Evolutionary conservation across 37 sponge, comb jelly and placozoan genomes (phyloP).

Genomic region (Beroe forskalii): DNA sequence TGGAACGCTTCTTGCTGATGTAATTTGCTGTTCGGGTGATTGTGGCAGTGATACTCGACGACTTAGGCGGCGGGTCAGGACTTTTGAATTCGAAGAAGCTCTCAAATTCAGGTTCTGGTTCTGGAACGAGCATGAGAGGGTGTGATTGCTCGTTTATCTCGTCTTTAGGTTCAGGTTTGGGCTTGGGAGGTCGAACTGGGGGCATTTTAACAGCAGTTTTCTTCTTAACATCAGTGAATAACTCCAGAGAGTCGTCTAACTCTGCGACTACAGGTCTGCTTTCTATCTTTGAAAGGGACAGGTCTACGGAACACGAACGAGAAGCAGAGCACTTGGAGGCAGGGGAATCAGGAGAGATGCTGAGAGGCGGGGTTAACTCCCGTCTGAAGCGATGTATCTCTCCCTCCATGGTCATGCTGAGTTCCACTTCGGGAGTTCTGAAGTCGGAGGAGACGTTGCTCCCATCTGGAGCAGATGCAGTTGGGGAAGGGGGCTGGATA

Average conservation of each 20-base stretch:
- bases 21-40: background rate
- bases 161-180: background rate
- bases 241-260: conserved; percentile 37
- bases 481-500: background rate
- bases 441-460: background rate
- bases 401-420: background rate
- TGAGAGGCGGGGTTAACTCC: background rate
- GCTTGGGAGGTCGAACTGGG: conserved; percentile 5
- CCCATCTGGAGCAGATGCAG: background rate
- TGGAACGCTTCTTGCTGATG: background rate
- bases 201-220: background rate
- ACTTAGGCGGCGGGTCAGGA: background rate
- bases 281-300: background rate
- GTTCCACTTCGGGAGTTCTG: background rate
- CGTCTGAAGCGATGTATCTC: background rate
- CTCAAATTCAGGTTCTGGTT: conserved; percentile 22
- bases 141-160: background rate
- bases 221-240: conserved; percentile 38
- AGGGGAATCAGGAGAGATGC: no score
- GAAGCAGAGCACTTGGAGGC: background rate
- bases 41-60: background rate
- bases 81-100: background rate
- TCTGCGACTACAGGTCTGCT: background rate
- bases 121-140: background rate
- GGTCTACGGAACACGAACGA: background rate